Evolutionary conservation across 2,113 vertebrate species (phyloP).

Genomic region (Dryoscopus gambensis): DNA sequence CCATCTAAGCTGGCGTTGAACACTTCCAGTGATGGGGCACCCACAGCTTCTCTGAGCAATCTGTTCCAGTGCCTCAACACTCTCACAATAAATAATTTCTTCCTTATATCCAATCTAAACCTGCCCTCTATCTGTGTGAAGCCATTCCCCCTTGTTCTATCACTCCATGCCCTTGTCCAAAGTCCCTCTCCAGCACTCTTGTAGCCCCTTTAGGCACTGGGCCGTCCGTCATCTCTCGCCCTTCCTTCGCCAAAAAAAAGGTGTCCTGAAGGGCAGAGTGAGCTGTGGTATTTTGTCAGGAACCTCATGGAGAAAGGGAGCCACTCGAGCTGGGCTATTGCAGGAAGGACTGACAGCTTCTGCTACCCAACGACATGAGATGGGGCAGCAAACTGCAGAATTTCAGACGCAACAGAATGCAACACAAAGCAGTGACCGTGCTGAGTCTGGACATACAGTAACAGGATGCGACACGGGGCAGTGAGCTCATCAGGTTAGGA

Average conservation of each 20-base stretch:
- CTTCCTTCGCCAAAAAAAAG: neutral
- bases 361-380: neutral
- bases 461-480: conserved; percentile 75
- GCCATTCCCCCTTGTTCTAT: neutral
- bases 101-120: neutral
- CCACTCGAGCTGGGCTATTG: neutral
- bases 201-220: neutral
- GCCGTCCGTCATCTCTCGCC: neutral
- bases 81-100: neutral
- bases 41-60: neutral
- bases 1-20: neutral
- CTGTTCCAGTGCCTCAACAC: neutral
- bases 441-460: conserved; percentile 71
- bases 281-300: neutral
- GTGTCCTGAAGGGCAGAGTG: neutral
- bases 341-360: conserved; percentile 15
- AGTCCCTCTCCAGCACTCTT: neutral
- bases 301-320: neutral
- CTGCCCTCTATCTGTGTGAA: neutral
- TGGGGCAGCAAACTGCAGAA: conserved; percentile 38
- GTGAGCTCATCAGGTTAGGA: conserved; percentile 55
- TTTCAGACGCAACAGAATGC: conserved; percentile 69
- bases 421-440: conserved; percentile 76
- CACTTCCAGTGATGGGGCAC: neutral
- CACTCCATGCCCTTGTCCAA: neutral